A percentile compares a stretch with the other conserved stretches of the same genome.
Evolutionary conservation across 2,797 vertebrate genomes (phyloP).

Genomic region (Melanitta fusca): DNA sequence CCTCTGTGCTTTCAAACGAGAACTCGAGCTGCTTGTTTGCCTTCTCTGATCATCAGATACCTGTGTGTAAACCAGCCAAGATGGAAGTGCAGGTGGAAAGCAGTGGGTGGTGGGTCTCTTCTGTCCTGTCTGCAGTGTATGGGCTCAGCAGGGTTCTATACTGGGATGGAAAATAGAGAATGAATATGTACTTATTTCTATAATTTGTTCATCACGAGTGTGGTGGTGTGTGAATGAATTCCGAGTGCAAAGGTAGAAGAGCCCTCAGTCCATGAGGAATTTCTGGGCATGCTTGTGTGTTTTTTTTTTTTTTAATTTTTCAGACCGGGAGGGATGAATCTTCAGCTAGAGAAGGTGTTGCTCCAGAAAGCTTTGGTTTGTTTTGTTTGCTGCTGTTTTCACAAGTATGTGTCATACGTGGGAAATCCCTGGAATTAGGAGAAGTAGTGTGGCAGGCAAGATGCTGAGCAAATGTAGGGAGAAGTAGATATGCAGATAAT

Average conservation of each 20-base stretch:
- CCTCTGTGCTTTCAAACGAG: not conserved
- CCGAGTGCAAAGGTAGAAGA: not conserved
- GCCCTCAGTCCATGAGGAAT: not conserved
- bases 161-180: not conserved
- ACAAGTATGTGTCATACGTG: not conserved
- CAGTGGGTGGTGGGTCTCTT: not conserved
- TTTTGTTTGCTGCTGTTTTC: not conserved
- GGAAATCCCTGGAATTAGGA: not conserved
- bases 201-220: not conserved
- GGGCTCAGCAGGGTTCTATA: not conserved
- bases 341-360: not conserved
- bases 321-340: not conserved
- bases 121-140: not conserved
- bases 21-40: not conserved
- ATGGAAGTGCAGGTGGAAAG: not conserved
- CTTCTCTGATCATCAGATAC: rapidly evolving
- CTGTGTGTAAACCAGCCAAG: not conserved
- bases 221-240: not conserved
- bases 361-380: not conserved
- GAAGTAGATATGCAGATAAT: not conserved
- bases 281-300: not conserved
- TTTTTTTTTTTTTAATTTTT: not conserved
- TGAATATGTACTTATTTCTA: not conserved
- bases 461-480: not conserved
- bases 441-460: not conserved